Evolutionary conservation across 2,888 invertebrate genomes (phyloP).

Genomic region (Antheraea yamamai): DNA sequence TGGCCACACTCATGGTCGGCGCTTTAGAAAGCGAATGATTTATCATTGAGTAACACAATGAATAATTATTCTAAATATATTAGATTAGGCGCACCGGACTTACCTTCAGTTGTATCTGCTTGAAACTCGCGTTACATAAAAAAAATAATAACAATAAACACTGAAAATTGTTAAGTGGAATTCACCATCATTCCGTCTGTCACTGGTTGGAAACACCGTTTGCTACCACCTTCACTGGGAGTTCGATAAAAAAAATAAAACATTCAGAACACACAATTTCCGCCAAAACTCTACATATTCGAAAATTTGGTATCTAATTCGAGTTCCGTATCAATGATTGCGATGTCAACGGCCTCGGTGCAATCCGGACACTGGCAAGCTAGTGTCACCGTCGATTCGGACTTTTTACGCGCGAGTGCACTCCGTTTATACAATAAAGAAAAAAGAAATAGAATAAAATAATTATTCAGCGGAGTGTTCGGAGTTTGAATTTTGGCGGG

Average conservation of each 20-base stretch:
- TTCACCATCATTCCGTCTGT: constrained; percentile 73
- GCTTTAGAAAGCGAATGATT: constrained; percentile 76
- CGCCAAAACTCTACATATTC: constrained; percentile 66
- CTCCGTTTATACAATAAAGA: constrained; percentile 59
- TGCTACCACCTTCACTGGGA: constrained; percentile 64
- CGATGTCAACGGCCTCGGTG: constrained; percentile 74
- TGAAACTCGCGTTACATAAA: constrained; percentile 51
- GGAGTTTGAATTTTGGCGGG: constrained; percentile 74
- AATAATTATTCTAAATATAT: constrained; percentile 48
- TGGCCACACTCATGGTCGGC: constrained; percentile 75
- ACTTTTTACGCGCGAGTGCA: constrained; percentile 68
- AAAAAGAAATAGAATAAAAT: constrained; percentile 44
- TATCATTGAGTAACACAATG: constrained; percentile 58
- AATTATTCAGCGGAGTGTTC: constrained; percentile 39
- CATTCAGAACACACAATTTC: constrained; percentile 63
- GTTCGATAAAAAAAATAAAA: constrained; percentile 42
- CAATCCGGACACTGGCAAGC: constrained; percentile 69
- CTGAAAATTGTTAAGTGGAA: constrained; percentile 67
- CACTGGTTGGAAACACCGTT: constrained; percentile 66
- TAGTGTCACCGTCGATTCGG: constrained; percentile 63
- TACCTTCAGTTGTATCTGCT: constrained; percentile 61
- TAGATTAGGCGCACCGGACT: constrained; percentile 49
- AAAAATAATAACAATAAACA: constrained; percentile 45
- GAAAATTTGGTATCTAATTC: constrained; percentile 55
- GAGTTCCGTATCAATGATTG: constrained; percentile 51